Conservation (phyloP, 2,113 vertebrate genomes). For the Muscicapa adusta region DNA sequence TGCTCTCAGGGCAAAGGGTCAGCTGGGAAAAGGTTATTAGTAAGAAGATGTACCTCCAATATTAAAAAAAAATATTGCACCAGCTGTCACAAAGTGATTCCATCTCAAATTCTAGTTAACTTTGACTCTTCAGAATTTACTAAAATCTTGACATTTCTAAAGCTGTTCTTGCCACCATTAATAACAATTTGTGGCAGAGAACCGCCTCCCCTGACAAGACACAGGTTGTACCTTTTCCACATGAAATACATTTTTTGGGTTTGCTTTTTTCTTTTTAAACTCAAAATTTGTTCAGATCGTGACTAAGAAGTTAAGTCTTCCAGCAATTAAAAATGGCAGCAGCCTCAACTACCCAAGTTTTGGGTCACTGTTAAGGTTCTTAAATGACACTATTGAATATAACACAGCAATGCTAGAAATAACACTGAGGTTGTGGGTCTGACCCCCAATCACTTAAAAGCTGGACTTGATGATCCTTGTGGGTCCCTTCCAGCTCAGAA, state of each 20-base stretch:
- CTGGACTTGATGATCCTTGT: background rate
- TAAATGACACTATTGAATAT: background rate
- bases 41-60: background rate
- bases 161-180: background rate
- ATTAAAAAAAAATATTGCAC: background rate
- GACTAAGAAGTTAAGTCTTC: background rate
- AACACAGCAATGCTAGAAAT: background rate
- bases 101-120: background rate
- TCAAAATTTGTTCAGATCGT: background rate
- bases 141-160: background rate
- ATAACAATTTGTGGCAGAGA: background rate
- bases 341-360: background rate
- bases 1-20: background rate
- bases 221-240: background rate
- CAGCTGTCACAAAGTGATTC: background rate
- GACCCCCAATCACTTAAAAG: background rate
- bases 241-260: background rate
- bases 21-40: background rate
- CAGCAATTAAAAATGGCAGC: background rate
- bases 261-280: background rate
- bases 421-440: background rate
- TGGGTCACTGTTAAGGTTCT: background rate
- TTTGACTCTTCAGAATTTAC: background rate
- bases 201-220: background rate
- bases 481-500: background rate